Conservation (phyloP, 2,888 invertebrate genomes). For the Zaprionus lineosus region DNA sequence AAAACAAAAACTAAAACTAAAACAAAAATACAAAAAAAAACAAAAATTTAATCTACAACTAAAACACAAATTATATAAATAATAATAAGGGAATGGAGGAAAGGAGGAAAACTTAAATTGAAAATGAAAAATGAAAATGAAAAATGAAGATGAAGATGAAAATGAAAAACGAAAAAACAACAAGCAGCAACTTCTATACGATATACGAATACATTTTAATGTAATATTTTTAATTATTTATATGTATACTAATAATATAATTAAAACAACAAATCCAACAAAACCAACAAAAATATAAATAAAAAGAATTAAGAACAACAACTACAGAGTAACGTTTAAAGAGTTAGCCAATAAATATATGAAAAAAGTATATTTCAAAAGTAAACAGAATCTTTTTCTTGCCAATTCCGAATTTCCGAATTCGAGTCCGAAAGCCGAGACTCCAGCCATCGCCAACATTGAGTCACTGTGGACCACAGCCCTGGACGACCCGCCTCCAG, state of each 20-base stretch:
- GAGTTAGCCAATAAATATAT: slow-evolving; percentile 81
- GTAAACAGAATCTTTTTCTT: slow-evolving; percentile 64
- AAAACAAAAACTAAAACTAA: slow-evolving; percentile 46
- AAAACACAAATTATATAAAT: slow-evolving; percentile 68
- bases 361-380: slow-evolving; percentile 82
- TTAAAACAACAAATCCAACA: slow-evolving; percentile 67
- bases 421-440: no score
- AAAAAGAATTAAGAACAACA: slow-evolving; percentile 63
- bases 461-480: no score
- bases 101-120: slow-evolving; percentile 41
- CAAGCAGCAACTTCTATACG: slow-evolving; percentile 79
- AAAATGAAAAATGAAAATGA: slow-evolving; percentile 37
- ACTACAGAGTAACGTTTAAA: slow-evolving; percentile 76
- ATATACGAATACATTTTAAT: slow-evolving; percentile 82
- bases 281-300: slow-evolving; percentile 39
- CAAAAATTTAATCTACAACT: no score
- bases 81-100: slow-evolving; percentile 24
- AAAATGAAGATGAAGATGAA: slow-evolving; percentile 37
- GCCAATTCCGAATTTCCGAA: no score
- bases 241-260: slow-evolving; percentile 82
- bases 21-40: slow-evolving; percentile 39
- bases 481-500: no score
- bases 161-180: slow-evolving; percentile 41
- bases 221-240: slow-evolving; percentile 82
- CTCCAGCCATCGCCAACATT: no score